Evolutionary conservation across 2,888 invertebrate species (phyloP).

Genomic region (Agrotis ipsilon): DNA sequence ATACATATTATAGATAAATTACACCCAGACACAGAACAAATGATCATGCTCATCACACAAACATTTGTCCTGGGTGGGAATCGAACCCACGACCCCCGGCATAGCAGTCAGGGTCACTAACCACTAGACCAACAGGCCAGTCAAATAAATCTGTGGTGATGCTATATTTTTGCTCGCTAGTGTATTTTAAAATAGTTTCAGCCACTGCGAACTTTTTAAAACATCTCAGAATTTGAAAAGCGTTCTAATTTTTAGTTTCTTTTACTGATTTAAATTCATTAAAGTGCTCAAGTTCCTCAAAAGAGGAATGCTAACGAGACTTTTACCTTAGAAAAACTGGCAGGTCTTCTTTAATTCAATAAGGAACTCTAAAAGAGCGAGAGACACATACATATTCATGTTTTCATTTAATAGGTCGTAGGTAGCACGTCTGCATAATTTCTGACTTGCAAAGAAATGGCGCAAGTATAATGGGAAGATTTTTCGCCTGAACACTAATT

Average conservation of each 20-base stretch:
- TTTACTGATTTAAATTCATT: not conserved
- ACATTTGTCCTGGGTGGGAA: too few relatives aligned
- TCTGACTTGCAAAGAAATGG: constrained; percentile 72
- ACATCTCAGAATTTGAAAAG: not conserved
- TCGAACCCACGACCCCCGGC: too few relatives aligned
- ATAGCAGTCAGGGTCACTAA: too few relatives aligned
- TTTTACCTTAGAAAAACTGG: constrained; percentile 2
- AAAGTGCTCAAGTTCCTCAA: constrained; percentile 1
- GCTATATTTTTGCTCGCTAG: too few relatives aligned
- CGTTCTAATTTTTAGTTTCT: not conserved
- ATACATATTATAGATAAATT: too few relatives aligned
- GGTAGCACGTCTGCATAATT: constrained; percentile 73
- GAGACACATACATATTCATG: constrained; percentile 71
- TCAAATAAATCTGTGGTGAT: too few relatives aligned
- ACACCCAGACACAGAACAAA: too few relatives aligned
- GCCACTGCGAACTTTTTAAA: not conserved
- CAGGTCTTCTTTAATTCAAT: constrained; percentile 20
- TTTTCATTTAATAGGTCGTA: constrained; percentile 53
- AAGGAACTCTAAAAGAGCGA: constrained; percentile 33
- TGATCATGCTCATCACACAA: too few relatives aligned
- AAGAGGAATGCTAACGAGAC: constrained; percentile 7
- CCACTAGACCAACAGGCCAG: too few relatives aligned
- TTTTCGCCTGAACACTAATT: constrained; percentile 66
- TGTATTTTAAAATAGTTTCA: not conserved
- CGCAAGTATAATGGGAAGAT: constrained; percentile 67